Conservation (phyloP, 2,113 vertebrate species). For the Furnarius figulus region DNA sequence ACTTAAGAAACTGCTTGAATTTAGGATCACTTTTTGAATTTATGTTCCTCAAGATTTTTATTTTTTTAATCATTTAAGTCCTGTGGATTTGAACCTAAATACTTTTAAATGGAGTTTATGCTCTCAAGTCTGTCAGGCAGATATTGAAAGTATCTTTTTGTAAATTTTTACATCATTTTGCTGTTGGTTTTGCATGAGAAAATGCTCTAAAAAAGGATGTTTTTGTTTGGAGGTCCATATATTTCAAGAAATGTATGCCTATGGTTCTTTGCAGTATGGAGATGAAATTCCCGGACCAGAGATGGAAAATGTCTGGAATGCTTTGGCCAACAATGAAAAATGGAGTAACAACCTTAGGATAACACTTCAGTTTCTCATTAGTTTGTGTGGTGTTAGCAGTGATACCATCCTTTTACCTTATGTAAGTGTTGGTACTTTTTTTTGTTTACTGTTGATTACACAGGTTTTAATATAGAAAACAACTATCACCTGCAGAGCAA, state of each 20-base stretch:
- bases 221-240: neutral
- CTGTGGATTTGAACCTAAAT: neutral
- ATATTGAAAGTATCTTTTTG: neutral
- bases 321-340: conserved; percentile 93
- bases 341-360: conserved; percentile 96
- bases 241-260: neutral
- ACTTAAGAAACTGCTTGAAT: neutral
- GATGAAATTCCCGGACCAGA: conserved; percentile 95
- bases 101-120: neutral
- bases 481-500: neutral
- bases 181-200: neutral
- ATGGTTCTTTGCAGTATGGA: conserved; percentile 82
- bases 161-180: neutral
- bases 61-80: neutral
- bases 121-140: neutral
- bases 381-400: conserved; percentile 96
- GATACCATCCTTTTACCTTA: conserved; percentile 92
- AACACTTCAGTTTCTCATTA: conserved; percentile 94
- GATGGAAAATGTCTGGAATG: conserved; percentile 98
- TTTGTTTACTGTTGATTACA: neutral
- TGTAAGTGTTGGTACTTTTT: conserved; percentile 75
- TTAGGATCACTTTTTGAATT: neutral
- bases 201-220: neutral
- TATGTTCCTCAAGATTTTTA: neutral
- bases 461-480: neutral